phyloP scores from a whole-genome alignment of 2,888 invertebrate species.

The Dryomyza anilis region DNA sequence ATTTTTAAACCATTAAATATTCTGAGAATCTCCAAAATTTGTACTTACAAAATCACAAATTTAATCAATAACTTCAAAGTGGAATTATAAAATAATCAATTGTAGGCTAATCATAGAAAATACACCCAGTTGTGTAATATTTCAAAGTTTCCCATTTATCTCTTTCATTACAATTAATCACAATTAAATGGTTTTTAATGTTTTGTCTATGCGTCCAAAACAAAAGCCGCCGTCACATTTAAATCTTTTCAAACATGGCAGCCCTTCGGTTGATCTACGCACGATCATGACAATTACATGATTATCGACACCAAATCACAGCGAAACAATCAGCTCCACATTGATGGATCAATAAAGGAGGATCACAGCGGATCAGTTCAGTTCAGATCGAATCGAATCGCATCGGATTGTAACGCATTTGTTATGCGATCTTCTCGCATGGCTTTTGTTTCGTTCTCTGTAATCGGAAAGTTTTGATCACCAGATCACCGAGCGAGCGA shows the following conservation, averaged over 20 bases:
- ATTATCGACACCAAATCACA: conserved; percentile 18
- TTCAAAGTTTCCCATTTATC: neutral
- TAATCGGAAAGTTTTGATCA: conserved; percentile 6
- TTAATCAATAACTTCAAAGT: no score
- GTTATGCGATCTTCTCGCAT: neutral
- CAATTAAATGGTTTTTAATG: neutral
- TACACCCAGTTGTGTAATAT: no score
- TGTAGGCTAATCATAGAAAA: no score
- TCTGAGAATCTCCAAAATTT: no score
- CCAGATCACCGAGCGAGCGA: conserved; percentile 6
- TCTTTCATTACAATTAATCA: conserved; percentile 3
- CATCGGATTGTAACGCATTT: neutral
- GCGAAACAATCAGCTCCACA: neutral
- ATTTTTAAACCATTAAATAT: no score
- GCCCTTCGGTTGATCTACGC: neutral
- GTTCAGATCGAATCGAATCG: neutral
- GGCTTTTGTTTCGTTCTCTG: neutral
- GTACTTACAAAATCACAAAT: no score
- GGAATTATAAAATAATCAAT: no score
- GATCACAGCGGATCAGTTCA: neutral
- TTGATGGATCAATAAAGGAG: conserved; percentile 19
- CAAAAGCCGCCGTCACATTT: conserved; percentile 7
- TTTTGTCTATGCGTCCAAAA: neutral
- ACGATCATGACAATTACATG: conserved; percentile 18
- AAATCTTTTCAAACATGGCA: neutral